These are phyloP conservation scores for Orussus abietinus DNA, from an alignment of 1,140 invertebrate genomes.

Conservation along the genomic window DNA sequence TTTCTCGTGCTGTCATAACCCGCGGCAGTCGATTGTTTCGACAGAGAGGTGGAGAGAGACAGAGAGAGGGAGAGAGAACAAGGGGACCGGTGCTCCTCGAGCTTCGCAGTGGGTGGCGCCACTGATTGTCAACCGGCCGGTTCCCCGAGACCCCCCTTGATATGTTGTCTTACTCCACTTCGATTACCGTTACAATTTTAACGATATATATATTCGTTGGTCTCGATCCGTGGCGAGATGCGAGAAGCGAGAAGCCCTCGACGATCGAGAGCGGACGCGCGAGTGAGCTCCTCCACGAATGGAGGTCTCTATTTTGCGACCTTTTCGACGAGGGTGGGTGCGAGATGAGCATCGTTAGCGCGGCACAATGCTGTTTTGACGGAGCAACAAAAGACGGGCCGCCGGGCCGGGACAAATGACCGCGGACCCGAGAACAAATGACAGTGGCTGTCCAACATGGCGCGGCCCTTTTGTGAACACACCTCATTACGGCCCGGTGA, in stretches of 20 bases:
- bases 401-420: constrained; percentile 43
- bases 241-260: too few relatives aligned
- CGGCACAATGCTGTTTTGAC: constrained; percentile 47
- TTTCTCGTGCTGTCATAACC: constrained; percentile 36
- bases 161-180: too few relatives aligned
- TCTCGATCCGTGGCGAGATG: neutral
- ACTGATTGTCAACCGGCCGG: constrained; percentile 23
- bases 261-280: too few relatives aligned
- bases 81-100: neutral
- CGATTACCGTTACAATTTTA: too few relatives aligned
- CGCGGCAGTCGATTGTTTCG: constrained; percentile 14
- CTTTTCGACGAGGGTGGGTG: neutral
- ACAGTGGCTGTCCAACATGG: constrained; percentile 37
- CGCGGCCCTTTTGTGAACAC: constrained; percentile 39
- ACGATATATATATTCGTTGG: too few relatives aligned
- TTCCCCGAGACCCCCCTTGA: too few relatives aligned
- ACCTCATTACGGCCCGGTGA: constrained; percentile 44
- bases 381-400: constrained; percentile 38
- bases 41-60: too few relatives aligned
- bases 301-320: neutral
- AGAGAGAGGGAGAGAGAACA: neutral
- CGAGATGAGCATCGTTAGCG: constrained; percentile 42
- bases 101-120: constrained; percentile 22
- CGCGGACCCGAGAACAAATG: constrained; percentile 47
- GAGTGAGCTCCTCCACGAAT: too few relatives aligned